Evolutionary conservation across 2,888 invertebrate species (phyloP).

Genomic region (Volucella inanis): DNA sequence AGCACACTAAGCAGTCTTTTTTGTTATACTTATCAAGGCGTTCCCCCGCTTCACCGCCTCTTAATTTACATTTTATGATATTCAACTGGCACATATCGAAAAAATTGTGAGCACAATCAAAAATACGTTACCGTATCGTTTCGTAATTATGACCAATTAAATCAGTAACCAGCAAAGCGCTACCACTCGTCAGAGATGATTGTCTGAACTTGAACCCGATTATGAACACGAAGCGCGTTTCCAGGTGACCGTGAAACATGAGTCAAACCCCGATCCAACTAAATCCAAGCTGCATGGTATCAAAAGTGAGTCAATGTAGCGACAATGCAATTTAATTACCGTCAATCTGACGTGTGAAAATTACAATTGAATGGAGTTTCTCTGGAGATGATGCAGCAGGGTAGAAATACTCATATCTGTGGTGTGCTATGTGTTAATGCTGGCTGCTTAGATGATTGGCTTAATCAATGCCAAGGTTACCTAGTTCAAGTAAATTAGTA

Average conservation of each 20-base stretch:
- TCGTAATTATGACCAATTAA: conserved; percentile 19
- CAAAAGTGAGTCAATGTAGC: neutral
- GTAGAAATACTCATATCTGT: neutral
- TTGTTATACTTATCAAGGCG: neutral
- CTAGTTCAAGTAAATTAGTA: conserved; percentile 12
- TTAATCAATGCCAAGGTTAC: conserved; percentile 35
- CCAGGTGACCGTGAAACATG: conserved; percentile 23
- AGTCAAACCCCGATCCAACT: neutral
- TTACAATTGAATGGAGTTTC: conserved; percentile 17
- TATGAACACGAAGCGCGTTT: conserved; percentile 11
- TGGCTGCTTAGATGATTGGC: neutral
- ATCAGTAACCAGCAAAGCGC: neutral
- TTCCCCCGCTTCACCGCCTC: neutral
- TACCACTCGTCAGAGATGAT: neutral
- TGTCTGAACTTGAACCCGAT: conserved; percentile 54
- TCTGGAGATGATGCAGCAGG: neutral
- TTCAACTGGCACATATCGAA: neutral
- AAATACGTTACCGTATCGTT: conserved; percentile 39
- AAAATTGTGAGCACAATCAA: conserved; percentile 32
- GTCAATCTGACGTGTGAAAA: conserved; percentile 11
- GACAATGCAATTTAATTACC: neutral
- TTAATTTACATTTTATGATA: neutral
- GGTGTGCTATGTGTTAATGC: neutral
- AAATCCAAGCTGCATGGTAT: conserved; percentile 5
- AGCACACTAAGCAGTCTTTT: neutral